Base-by-base conservation (phyloP, 2,113 vertebrate species). In the Upupa epops region DNA sequence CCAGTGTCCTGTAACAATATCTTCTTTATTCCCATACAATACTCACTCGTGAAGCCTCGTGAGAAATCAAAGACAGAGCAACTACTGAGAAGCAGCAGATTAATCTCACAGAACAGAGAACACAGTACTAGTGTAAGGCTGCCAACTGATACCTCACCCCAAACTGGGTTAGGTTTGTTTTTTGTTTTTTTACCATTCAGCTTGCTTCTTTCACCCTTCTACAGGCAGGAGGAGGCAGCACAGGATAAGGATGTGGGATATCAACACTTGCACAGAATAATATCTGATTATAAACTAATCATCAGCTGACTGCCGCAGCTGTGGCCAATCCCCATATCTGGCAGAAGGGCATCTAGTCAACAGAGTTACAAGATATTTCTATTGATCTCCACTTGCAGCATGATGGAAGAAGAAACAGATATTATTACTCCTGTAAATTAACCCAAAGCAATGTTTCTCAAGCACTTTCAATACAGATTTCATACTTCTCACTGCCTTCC, bases 11-110 rank as follows among this genome's bases (percentile, higher is more conserved):
- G 0, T 17, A 80, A 80, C 46, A 92, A 78, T 16, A 54, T 2
- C 4, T 36, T 54, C 77, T 95, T 86, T 88, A 86, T 83, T 91
- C 54, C 70, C 69, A 90, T 40, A 84, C 59, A 79, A 73, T 70
- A 82, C 63, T 89, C 79, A 74, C 80, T 94, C 56, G 21, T 46
- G 51, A 93, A 88, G 72, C 32, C 45, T 46, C 2, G 17, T 54
- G 61, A 75, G 65, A 78, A 71, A 86, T 28, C 25, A 58, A 83
- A 86, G 65, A 60, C 77, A 75, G 83, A 78, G 86, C 61, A 81
- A 59, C 86, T 86, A 75, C 93, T 89, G 88, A 64, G 63, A 32
- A 82, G 61, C 80, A 86, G 80, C 56, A 86, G 86, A 74, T 9
- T 45, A 91, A 92, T 49, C 79, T 65, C 59, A 56, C 8, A 69